Percentiles rank a stretch among this genome's conserved stretches.
Evolutionary conservation across 2,113 vertebrate species (phyloP).

Genomic region (Pseudonaja textilis): DNA sequence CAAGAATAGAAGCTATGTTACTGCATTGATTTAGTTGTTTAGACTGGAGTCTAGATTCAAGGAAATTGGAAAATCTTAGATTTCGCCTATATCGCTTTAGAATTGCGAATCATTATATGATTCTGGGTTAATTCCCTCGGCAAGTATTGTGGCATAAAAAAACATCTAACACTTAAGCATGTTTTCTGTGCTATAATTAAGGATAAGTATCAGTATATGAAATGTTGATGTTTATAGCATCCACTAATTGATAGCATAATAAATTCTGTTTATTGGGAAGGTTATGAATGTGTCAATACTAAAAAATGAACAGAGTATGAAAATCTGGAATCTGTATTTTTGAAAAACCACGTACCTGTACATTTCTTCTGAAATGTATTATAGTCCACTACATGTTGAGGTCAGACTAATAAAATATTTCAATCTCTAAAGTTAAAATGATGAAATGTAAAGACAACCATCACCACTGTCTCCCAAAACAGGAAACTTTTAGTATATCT

Average conservation of each 20-base stretch:
- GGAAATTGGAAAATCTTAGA: background rate
- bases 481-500: background rate
- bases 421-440: background rate
- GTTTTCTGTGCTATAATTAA: background rate
- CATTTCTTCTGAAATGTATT: background rate
- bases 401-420: background rate
- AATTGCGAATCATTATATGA: background rate
- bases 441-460: background rate
- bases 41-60: background rate
- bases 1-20: background rate
- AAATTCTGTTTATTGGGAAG: background rate
- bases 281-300: background rate
- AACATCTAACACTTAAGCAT: background rate
- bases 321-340: background rate
- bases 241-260: background rate
- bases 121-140: background rate
- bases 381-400: background rate
- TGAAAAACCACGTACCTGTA: background rate
- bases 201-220: background rate
- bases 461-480: background rate
- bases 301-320: background rate
- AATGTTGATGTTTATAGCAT: background rate
- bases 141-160: background rate
- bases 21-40: background rate
- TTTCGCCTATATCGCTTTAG: background rate